Conservation (phyloP, 2,113 vertebrate genomes). For the Gulo gulo region DNA sequence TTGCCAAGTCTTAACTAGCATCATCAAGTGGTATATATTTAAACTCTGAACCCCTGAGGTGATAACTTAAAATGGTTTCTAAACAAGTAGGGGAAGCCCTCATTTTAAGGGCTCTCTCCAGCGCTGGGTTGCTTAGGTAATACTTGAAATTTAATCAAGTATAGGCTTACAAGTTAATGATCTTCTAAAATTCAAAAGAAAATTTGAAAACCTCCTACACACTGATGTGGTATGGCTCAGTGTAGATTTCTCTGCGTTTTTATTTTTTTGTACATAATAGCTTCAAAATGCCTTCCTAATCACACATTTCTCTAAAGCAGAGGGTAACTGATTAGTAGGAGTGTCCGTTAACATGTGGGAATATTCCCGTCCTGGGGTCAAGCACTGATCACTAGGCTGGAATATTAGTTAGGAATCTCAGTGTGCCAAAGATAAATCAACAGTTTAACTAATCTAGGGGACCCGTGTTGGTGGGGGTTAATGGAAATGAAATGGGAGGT, state of each 20-base stretch:
- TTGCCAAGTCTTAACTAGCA: background rate
- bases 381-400: background rate
- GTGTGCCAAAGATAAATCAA: background rate
- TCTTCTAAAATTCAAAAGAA: slow-evolving; percentile 36
- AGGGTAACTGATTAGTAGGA: background rate
- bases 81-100: background rate
- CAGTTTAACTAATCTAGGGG: background rate
- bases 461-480: background rate
- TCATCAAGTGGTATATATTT: background rate
- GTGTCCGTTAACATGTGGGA: background rate
- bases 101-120: background rate
- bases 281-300: background rate
- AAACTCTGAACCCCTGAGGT: background rate
- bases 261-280: background rate
- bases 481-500: background rate
- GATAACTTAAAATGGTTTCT: background rate
- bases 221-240: background rate
- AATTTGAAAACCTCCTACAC: background rate
- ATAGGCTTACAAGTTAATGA: slow-evolving; percentile 18
- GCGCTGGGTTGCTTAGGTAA: background rate
- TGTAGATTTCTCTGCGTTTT: background rate
- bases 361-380: background rate
- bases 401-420: background rate
- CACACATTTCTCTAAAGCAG: background rate
- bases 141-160: slow-evolving; percentile 32